Percentiles rank a stretch among this genome's conserved stretches.
Evolutionary conservation across 2,113 vertebrate species (phyloP).

Genomic region (Clarias gariepinus): DNA sequence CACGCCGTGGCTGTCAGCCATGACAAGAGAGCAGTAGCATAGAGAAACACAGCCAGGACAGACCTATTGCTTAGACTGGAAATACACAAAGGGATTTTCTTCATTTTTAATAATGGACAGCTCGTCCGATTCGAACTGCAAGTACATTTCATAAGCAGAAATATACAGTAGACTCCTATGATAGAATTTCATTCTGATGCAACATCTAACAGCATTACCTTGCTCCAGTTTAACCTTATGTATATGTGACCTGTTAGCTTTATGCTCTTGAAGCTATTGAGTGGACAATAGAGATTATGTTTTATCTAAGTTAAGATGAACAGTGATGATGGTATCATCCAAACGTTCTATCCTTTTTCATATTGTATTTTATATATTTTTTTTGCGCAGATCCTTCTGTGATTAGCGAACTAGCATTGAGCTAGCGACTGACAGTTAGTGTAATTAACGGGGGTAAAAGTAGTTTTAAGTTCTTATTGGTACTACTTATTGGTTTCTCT

Average conservation of each 20-base stretch:
- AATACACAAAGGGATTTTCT: background rate
- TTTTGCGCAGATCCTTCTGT: no score
- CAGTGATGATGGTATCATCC: background rate
- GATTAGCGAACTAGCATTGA: no score
- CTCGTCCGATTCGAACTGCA: background rate
- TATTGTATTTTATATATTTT: background rate
- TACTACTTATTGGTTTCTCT: no score
- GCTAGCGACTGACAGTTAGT: no score
- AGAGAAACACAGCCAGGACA: background rate
- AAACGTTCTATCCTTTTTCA: background rate
- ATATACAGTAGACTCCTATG: background rate
- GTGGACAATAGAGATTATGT: background rate
- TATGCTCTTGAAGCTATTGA: background rate
- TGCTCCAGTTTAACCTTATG: background rate
- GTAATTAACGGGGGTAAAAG: no score
- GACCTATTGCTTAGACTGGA: background rate
- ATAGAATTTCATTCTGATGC: background rate
- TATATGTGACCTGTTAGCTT: background rate
- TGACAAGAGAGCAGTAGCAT: background rate
- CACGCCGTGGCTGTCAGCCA: slow-evolving; percentile 8
- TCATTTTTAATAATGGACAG: background rate
- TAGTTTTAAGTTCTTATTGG: no score
- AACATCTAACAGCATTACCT: background rate
- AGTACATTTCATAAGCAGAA: background rate
- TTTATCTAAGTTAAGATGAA: background rate